Evolutionary conservation across 1,140 invertebrate genomes (phyloP), one percentile per base, ranked within the genome.

Genomic region (Anadara kagoshimensis): DNA sequence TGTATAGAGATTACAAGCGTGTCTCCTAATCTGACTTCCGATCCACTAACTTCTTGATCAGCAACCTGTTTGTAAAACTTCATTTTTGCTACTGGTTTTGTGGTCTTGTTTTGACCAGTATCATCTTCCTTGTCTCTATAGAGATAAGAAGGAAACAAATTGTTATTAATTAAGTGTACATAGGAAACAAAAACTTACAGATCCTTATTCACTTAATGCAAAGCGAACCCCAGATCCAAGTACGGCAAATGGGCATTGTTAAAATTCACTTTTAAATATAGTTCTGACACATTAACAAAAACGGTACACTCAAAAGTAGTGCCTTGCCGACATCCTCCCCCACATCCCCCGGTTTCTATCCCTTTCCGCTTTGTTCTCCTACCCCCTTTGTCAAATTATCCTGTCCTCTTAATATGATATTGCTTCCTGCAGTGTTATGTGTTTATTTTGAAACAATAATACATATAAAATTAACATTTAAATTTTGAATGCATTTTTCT

Each of bases 1-100:
- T 78, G 47, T 24, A 78, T 36, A 0, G 68, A 44, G 71, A 78
- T 74, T 14, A 78, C 71, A 14, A 78, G 64, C 0, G 51, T 53
- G 56, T 78, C 76, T 0, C 62, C 53, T 14, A 78, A 63, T 62
- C 74, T 78, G 29, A 78, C 72, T 43, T 78, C 76, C 47, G n/a
- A 56, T 36, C 76, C 76, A 36, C 67, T 78, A 12, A 78, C 68
- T 18, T 78, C 76, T 26, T 67, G 63, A 0, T 68, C 68, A 5
- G 76, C 43, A 24, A 78, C 57, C 1, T 69, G 71, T 24, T 73
- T 73, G 56, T 63, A 77, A 59, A 77, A 77, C 8, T 44, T 51
- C 72, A 78, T 74, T 1, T 4, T n/a, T 12, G 72, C 76, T 8
- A 29, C 57, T 5, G 76, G 76, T 71, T 59, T 70, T 5, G 68